A percentile compares a stretch with the other conserved stretches of the same genome.
These are phyloP conservation scores for Bombus cullumanus DNA, from an alignment of 1,140 invertebrate species.

Conservation along the genomic window DNA sequence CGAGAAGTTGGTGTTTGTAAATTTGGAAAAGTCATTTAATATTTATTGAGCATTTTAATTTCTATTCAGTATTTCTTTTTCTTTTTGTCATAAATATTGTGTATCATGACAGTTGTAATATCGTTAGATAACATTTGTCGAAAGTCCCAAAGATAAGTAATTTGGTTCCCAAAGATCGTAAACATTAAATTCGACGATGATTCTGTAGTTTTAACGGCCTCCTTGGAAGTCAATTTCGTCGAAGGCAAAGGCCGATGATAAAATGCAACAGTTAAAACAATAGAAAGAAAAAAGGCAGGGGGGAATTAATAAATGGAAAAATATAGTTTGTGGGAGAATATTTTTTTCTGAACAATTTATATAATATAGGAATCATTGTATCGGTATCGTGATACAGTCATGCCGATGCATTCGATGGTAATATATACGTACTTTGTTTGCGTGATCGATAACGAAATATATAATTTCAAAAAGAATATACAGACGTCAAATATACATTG, in stretches of 20 bases:
- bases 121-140: constrained; percentile 9
- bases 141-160: constrained; percentile 7
- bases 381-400: not conserved
- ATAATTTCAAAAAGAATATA: not conserved
- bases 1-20: not conserved
- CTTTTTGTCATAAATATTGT: not conserved
- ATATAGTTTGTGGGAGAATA: not conserved
- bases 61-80: not conserved
- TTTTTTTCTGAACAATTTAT: not conserved
- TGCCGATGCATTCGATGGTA: constrained; percentile 25
- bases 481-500: not conserved
- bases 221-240: not conserved
- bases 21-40: not conserved
- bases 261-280: not conserved
- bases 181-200: constrained; percentile 16
- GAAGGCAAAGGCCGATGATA: constrained; percentile 30
- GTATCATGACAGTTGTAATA: not conserved
- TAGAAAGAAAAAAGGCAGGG: not conserved
- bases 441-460: constrained; percentile 32
- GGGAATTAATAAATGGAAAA: not conserved
- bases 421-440: not conserved
- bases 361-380: not conserved
- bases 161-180: not conserved
- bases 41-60: not conserved
- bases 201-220: not conserved